A percentile compares a stretch with the other conserved stretches of the same genome.
phyloP scores from a whole-genome alignment of 2,888 invertebrate genomes.

The Drosophila niveifrons region DNA sequence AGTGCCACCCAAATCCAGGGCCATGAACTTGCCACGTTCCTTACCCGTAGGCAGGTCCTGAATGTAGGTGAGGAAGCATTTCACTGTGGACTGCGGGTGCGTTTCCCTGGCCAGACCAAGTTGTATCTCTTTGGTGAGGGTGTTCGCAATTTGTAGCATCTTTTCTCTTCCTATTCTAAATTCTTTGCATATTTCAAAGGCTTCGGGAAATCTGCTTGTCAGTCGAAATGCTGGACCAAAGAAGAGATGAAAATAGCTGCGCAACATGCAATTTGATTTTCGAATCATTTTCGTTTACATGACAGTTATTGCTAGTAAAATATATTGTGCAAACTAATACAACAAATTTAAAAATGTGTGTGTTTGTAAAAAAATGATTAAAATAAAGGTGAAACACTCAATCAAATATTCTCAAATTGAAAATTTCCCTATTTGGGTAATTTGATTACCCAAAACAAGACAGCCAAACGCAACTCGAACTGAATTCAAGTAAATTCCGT shows the following conservation, averaged over 20 bases:
- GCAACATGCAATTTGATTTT: background rate
- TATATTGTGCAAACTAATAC: background rate
- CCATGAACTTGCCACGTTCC: constrained; percentile 96
- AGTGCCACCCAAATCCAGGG: constrained; percentile 98
- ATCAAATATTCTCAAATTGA: background rate
- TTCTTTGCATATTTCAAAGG: constrained; percentile 87
- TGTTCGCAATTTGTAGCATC: constrained; percentile 90
- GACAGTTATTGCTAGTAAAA: background rate
- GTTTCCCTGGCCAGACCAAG: constrained; percentile 92
- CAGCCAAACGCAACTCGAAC: constrained; percentile 15
- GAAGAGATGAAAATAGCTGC: background rate
- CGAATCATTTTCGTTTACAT: constrained; percentile 15
- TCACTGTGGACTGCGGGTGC: constrained; percentile 91
- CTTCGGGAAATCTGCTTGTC: constrained; percentile 86
- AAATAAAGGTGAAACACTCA: background rate
- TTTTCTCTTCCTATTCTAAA: constrained; percentile 91
- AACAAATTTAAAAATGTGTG: background rate
- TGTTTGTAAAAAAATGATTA: no score
- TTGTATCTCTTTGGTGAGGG: constrained; percentile 90
- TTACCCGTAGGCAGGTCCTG: constrained; percentile 96
- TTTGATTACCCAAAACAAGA: constrained; percentile 53
- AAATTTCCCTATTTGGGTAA: constrained; percentile 26
- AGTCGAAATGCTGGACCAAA: background rate
- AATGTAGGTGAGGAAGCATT: constrained; percentile 97
- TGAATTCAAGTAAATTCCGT: constrained; percentile 30